These are phyloP conservation scores for Cerastis rubricosa DNA, from an alignment of 2,888 invertebrate species.

Conservation along the genomic window DNA sequence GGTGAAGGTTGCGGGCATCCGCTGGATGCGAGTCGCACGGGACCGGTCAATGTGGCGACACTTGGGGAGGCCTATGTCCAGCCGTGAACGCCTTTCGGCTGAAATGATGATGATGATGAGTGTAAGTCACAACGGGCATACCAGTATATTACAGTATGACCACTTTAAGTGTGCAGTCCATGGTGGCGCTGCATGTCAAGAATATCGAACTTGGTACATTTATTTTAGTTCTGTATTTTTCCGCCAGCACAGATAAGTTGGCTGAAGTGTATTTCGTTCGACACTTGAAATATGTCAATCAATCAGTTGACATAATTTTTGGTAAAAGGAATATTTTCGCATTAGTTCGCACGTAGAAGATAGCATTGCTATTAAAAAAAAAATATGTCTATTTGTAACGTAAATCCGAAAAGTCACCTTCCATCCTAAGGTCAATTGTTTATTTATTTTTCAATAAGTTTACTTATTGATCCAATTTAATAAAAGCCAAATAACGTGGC, in stretches of 20 bases:
- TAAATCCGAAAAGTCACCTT: constrained; percentile 18
- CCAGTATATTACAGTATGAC: background rate
- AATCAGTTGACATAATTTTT: background rate
- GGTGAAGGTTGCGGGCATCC: too few relatives aligned
- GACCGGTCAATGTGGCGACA: too few relatives aligned
- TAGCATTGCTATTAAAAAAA: background rate
- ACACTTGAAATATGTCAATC: background rate
- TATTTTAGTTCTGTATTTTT: background rate
- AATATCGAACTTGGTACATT: background rate
- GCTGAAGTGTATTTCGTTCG: background rate
- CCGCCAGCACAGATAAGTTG: background rate
- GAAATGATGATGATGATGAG: too few relatives aligned
- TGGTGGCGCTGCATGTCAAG: background rate
- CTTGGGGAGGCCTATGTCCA: too few relatives aligned
- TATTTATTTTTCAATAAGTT: constrained; percentile 20
- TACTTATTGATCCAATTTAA: constrained; percentile 15
- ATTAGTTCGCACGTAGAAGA: background rate
- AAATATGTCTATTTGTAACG: background rate
- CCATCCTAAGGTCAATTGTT: background rate
- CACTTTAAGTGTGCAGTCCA: background rate
- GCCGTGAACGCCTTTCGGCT: too few relatives aligned
- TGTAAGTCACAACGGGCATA: background rate
- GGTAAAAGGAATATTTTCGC: background rate
- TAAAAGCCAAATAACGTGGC: constrained; percentile 7
- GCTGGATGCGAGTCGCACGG: too few relatives aligned